Evolutionary conservation across 1,140 invertebrate species (phyloP).

Genomic region (Drosophila sp.): DNA sequence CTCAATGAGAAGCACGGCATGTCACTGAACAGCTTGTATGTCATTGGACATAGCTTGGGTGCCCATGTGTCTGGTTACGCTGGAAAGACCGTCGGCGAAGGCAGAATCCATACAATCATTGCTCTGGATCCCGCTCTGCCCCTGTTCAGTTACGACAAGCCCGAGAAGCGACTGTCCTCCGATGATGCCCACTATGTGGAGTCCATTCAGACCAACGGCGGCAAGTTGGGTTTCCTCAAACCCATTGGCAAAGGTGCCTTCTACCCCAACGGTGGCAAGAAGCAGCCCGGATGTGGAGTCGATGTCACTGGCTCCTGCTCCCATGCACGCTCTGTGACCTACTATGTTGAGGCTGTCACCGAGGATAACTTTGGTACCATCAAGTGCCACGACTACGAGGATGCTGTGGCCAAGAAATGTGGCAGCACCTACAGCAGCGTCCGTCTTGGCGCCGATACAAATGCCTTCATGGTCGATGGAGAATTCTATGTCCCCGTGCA

Average conservation of each 20-base stretch:
- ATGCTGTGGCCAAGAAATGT: conserved; percentile 61
- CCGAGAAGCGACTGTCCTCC: conserved; percentile 81
- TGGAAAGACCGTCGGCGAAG: conserved; percentile 78
- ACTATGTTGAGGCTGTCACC: conserved; percentile 85
- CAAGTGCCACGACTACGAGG: conserved; percentile 60
- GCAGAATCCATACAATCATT: conserved; percentile 67
- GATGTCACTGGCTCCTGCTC: conserved; percentile 82
- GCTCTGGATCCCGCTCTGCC: conserved; percentile 85
- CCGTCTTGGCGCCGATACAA: conserved; percentile 82
- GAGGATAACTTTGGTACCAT: conserved; percentile 59
- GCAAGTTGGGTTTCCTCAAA: conserved; percentile 85
- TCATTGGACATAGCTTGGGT: conserved; percentile 84
- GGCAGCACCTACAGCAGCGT: conserved; percentile 64
- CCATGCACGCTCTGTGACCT: conserved; percentile 86
- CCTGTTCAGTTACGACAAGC: conserved; percentile 67
- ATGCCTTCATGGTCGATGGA: conserved; percentile 74
- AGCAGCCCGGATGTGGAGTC: conserved; percentile 86
- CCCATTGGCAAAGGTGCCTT: conserved; percentile 85
- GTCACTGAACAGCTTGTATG: conserved; percentile 48
- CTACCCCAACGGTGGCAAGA: conserved; percentile 85
- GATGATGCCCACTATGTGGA: conserved; percentile 76
- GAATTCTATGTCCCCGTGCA: conserved; percentile 70
- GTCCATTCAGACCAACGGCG: conserved; percentile 87
- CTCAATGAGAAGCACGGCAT: conserved; percentile 65
- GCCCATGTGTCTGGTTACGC: conserved; percentile 86